Evolutionary conservation across 2,113 vertebrate genomes (phyloP).

Genomic region (rabbit (Oryctolagus cuniculus)): DNA sequence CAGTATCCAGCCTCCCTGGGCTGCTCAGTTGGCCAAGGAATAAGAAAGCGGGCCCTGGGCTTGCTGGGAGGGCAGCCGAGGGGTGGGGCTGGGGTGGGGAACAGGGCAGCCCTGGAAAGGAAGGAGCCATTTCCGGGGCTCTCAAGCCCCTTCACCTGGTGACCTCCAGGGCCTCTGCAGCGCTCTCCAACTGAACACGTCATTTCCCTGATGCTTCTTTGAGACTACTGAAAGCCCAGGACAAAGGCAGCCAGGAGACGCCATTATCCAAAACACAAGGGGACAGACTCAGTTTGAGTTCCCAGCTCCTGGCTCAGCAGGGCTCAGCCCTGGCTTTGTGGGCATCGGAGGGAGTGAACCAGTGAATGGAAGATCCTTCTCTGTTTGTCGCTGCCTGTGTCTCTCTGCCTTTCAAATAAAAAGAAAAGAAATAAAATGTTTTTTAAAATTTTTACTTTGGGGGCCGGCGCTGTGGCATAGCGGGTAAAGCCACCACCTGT

Average conservation of each 20-base stretch:
- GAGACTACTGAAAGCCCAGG: neutral
- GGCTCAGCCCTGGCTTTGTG: too few relatives aligned
- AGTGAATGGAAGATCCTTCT: too few relatives aligned
- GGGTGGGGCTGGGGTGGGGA: neutral
- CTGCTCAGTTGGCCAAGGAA: neutral
- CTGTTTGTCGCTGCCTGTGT: too few relatives aligned
- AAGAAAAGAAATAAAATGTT: too few relatives aligned
- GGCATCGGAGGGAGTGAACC: too few relatives aligned
- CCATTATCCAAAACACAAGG: neutral
- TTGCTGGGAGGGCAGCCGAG: neutral
- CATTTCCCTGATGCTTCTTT: neutral
- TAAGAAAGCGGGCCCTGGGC: slow-evolving; percentile 30
- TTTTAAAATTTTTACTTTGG: too few relatives aligned
- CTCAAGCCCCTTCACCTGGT: neutral
- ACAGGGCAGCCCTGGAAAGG: neutral
- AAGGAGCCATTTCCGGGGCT: neutral
- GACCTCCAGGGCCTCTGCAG: neutral
- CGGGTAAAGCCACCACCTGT: too few relatives aligned
- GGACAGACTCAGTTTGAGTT: too few relatives aligned
- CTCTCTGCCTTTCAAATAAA: too few relatives aligned
- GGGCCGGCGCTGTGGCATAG: too few relatives aligned
- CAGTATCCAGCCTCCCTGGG: neutral
- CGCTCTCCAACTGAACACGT: neutral
- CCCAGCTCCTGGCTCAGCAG: too few relatives aligned
- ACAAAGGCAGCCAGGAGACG: neutral